Base-by-base conservation (phyloP, 2,797 vertebrate species). In the Phrynocephalus vlangalii region DNA sequence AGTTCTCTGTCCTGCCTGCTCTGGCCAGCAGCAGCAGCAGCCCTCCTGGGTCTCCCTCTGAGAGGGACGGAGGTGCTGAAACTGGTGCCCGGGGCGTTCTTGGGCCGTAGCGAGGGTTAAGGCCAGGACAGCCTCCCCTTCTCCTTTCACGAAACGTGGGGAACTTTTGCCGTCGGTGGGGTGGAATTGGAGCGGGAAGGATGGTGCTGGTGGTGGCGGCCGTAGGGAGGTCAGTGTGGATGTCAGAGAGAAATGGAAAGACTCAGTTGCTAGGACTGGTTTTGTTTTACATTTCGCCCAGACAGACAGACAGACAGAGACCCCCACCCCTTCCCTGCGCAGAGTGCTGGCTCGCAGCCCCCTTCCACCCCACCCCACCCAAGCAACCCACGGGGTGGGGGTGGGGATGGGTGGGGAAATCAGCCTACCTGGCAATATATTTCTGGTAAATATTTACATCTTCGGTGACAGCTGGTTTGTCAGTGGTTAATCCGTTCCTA, bases 401-500 rank as follows among this genome's bases (percentile, higher is more conserved):
- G 86, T 78, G 92, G 87, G 90, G 93, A 95, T 78, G 92, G 94
- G 50, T 33, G 56, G 70, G 48, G 48, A 71, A 89, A 95, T 97
- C 97, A 97, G 97, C 98, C 97, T 99, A 99, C 99, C 99, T 99
- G 97, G 99, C 99, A 96, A 99, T 99, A 96, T 99, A 99, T 98
- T 99, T 99, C 98, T 99, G 99, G 98, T 99, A 99, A 97, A 99
- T 98, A 97, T 99, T 99, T 97, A 99, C 96, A 88, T 99, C 99
- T 95, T 99, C 99, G 84, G 96, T 97, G 96, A 97, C 96, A 91
- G 97, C 96, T 92, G 99, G 98, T 97, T 99, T 99, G 97, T 99
- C 99, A 94, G 98, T 97, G 96, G 99, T 98, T 96, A 99, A 97
- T 97, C 99, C 99, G 66, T 99, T 99, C 97, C 99, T 99, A 97